Evolutionary conservation across 2,113 vertebrate genomes (phyloP).

Genomic region (Tachysurus fulvidraco): DNA sequence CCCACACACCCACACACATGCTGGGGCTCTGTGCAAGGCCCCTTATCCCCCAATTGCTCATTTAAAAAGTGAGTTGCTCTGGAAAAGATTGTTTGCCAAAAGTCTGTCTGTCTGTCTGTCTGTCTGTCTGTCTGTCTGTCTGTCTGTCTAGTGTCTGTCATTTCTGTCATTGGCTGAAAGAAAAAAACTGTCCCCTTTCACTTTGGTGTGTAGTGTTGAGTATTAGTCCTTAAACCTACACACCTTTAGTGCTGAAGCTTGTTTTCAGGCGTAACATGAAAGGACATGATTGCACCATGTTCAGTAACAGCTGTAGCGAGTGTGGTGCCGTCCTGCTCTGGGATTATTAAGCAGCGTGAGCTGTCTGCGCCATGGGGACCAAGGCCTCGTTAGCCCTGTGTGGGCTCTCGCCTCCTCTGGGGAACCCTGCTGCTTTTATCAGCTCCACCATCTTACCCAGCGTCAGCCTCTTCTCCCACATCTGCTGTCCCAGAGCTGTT

Average conservation of each 20-base stretch:
- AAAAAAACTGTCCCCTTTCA: background rate
- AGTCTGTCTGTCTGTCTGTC: too few species aligned
- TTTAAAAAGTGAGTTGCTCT: too few species aligned
- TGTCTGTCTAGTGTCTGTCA: background rate
- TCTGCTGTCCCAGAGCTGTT: conserved; percentile 24
- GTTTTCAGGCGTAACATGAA: background rate
- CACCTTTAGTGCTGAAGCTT: background rate
- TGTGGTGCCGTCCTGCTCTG: conserved; percentile 47
- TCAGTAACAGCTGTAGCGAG: conserved; percentile 59
- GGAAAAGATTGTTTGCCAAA: too few species aligned
- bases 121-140: background rate
- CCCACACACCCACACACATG: too few species aligned
- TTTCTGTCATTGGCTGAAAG: background rate
- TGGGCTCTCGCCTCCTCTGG: conserved; percentile 25
- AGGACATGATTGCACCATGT: conserved; percentile 42
- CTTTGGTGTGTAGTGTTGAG: background rate
- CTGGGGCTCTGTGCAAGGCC: too few species aligned
- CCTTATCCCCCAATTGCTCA: too few species aligned
- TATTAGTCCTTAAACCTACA: background rate
- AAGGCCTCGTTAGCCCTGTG: conserved; percentile 64
- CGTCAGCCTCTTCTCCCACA: conserved; percentile 12
- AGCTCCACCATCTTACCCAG: conserved; percentile 21
- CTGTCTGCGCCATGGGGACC: conserved; percentile 63
- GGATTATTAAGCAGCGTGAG: conserved; percentile 67
- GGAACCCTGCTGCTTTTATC: conserved; percentile 39